phyloP scores from a whole-genome alignment of 2,797 vertebrate species.

The Rhinichthys osculus region DNA sequence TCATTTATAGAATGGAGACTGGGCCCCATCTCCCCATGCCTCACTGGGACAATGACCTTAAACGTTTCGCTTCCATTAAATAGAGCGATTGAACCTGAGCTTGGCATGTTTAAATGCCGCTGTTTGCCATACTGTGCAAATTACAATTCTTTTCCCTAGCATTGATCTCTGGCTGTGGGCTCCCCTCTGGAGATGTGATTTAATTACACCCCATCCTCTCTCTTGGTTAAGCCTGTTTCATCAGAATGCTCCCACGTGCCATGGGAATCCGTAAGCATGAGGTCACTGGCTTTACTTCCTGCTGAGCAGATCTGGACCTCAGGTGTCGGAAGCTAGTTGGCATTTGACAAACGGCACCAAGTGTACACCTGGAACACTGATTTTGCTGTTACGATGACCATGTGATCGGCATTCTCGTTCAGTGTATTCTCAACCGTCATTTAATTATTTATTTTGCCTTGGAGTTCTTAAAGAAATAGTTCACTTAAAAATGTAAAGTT shows the following conservation, averaged over 20 bases:
- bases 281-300: slow-evolving; percentile 31
- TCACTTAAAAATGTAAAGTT: neutral
- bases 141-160: slow-evolving; percentile 39
- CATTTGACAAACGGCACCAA: slow-evolving; percentile 25
- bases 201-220: slow-evolving; percentile 45
- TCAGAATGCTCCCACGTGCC: slow-evolving; percentile 26
- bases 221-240: slow-evolving; percentile 51
- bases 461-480: slow-evolving; percentile 10
- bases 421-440: neutral
- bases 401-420: neutral
- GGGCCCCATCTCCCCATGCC: neutral
- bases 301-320: slow-evolving; percentile 24
- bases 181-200: slow-evolving; percentile 53
- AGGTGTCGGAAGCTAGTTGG: slow-evolving; percentile 43
- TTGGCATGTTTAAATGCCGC: slow-evolving; percentile 46
- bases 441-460: slow-evolving; percentile 19
- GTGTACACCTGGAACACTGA: slow-evolving; percentile 19
- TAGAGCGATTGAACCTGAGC: slow-evolving; percentile 31
- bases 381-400: slow-evolving; percentile 14
- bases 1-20: slow-evolving; percentile 25
- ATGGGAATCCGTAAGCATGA: slow-evolving; percentile 37
- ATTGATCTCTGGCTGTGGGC: slow-evolving; percentile 44
- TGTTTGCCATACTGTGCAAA: slow-evolving; percentile 30
- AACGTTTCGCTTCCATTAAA: slow-evolving; percentile 48
- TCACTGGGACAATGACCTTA: slow-evolving; percentile 40